phyloP scores from a whole-genome alignment of 2,888 invertebrate species.

The Acrocera orbiculus region DNA sequence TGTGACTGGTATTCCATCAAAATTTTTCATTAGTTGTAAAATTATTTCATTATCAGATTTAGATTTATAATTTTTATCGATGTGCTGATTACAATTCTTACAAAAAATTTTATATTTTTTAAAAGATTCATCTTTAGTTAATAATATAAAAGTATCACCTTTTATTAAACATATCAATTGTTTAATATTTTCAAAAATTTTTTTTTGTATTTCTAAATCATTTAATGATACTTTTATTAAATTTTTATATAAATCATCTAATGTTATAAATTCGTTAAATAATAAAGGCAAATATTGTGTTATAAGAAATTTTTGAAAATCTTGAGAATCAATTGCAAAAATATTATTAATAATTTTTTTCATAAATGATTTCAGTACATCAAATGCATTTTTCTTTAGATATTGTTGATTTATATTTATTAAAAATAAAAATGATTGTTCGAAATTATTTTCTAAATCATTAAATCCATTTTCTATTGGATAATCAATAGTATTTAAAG shows the following conservation, averaged over 20 bases:
- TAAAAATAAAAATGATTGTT: constrained; percentile 5
- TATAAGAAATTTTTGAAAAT: neutral
- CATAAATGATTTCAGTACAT: constrained; percentile 1
- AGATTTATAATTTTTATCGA: neutral
- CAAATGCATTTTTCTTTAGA: constrained; percentile 1
- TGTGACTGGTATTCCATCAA: neutral
- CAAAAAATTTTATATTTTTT: constrained; percentile 7
- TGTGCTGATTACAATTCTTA: constrained; percentile 2
- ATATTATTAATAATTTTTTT: constrained; percentile 2
- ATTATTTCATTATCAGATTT: neutral
- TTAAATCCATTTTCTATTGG: constrained; percentile 3
- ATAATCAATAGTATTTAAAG: neutral
- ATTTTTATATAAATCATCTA: constrained; percentile 1
- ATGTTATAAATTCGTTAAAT: constrained; percentile 3
- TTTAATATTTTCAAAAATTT: constrained; percentile 5
- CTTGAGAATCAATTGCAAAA: neutral
- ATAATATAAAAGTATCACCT: constrained; percentile 3
- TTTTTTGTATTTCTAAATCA: neutral
- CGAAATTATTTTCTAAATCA: constrained; percentile 4
- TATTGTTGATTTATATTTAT: constrained; percentile 3
- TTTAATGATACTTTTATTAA: constrained; percentile 1
- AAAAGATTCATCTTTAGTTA: constrained; percentile 1
- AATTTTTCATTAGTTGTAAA: constrained; percentile 1
- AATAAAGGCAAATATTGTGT: neutral
- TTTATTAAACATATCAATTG: constrained; percentile 2